Percentiles rank a stretch among this genome's conserved stretches.
phyloP scores from a whole-genome alignment of 2,797 vertebrate species.

The Paratrypauchen microcephalus region DNA sequence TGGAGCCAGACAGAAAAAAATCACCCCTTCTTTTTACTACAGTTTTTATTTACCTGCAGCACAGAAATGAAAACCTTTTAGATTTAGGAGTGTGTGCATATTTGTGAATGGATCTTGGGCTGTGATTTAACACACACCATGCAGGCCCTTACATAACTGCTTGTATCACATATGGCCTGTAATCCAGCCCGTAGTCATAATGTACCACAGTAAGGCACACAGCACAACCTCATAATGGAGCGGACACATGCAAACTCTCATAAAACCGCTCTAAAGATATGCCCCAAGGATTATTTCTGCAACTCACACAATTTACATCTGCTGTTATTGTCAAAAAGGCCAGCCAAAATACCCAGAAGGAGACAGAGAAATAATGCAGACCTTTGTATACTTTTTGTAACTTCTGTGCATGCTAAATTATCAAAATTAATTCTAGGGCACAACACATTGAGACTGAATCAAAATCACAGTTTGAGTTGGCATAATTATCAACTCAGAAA shows the following conservation, averaged over 20 bases:
- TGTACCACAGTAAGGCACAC: conserved; percentile 18
- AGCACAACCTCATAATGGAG: conserved; percentile 18
- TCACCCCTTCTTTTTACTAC: too few species aligned
- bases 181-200: conserved; percentile 45
- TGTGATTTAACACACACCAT: conserved; percentile 23
- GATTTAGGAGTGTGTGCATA: background rate
- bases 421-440: too few species aligned
- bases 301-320: conserved; percentile 43
- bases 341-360: conserved; percentile 7
- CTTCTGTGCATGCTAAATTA: too few species aligned
- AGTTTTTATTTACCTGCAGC: too few species aligned
- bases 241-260: conserved; percentile 36
- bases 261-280: conserved; percentile 56
- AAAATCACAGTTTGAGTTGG: too few species aligned
- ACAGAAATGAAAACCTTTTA: background rate
- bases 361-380: background rate
- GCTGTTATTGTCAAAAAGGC: conserved; percentile 16
- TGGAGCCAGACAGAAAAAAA: too few species aligned
- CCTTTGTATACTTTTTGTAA: too few species aligned
- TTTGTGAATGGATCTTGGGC: background rate
- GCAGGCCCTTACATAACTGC: conserved; percentile 41
- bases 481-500: too few species aligned
- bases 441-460: too few species aligned
- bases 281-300: conserved; percentile 51
- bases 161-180: conserved; percentile 41